phyloP scores from a whole-genome alignment of 2,113 vertebrate genomes.

The Bujurquina vittata region DNA sequence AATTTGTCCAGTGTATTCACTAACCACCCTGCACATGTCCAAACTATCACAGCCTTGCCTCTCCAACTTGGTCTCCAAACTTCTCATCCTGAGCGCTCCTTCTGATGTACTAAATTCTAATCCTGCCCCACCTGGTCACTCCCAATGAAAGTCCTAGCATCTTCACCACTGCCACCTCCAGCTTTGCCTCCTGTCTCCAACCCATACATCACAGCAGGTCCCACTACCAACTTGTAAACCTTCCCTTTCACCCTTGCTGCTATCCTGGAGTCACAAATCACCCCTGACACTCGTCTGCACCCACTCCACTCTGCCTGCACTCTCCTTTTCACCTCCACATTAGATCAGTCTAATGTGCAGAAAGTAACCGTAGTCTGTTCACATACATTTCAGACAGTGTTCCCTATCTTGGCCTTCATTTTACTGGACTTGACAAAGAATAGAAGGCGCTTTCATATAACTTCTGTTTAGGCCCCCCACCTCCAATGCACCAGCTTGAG shows the following conservation, averaged over 20 bases:
- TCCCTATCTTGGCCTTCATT: not conserved
- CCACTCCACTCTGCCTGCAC: not conserved
- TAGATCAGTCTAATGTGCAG: not conserved
- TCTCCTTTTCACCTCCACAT: not conserved
- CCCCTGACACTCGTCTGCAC: not conserved
- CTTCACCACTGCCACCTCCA: not conserved
- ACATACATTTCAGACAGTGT: not conserved
- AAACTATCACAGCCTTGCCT: not conserved
- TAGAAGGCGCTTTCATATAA: not conserved
- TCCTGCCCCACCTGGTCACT: not conserved
- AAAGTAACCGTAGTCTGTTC: not conserved
- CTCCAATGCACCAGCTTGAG: not conserved
- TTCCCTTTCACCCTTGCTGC: not conserved
- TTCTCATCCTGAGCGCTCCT: not conserved
- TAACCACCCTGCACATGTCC: not conserved
- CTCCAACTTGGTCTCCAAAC: not conserved
- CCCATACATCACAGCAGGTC: not conserved
- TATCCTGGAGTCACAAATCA: not conserved
- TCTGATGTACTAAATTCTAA: not conserved
- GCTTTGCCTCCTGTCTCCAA: not conserved
- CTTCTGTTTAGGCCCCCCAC: not conserved
- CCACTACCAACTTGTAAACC: not conserved
- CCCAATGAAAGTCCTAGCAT: not conserved
- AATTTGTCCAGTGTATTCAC: not conserved
- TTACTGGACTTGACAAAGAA: not conserved